Evolutionary conservation across 2,888 invertebrate genomes (phyloP), one percentile per base, ranked within the genome.

Genomic region (Scaptomyza polygonia): DNA sequence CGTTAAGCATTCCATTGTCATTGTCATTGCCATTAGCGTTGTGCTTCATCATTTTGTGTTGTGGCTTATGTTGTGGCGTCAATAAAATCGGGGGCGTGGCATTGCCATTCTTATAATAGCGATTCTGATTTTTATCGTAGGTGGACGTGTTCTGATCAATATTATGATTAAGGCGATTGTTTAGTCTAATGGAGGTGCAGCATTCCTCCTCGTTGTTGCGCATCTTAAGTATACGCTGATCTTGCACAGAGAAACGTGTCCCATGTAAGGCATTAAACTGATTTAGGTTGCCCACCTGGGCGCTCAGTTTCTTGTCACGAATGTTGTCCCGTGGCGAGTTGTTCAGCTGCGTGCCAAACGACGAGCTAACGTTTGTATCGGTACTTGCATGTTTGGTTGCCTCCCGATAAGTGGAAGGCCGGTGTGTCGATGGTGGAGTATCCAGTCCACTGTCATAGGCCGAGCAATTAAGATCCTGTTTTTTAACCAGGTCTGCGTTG

Each of bases 391-490:
- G 85, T 53, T 83, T 87, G 8, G 89, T 72, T 7, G 63, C 86
- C 76, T 92, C 91, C 42, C 92, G 90, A 68, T 92, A 91, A 64
- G 91, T 91, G 56, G 91, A 91, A 36, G 92, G 91, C 61, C 91
- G 91, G 58, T 92, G 91, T 4, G 91, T 92, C 12, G 92, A 92
- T 7, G 92, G 92, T n/a, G 92, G 92, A 39, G 92, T 92, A 61
- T 92, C 92, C 72, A 92, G 77, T 47, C 92, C 92, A 72, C 89
- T 92, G 71, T 92, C 92, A 83, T 92, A 93, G 48, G 92, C 93
- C 90, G 92, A 92, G 57, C 93, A 93, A 83, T 94, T 94, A 77
- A 94, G 92, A 84, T 94, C 94, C 61, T 93, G 93, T 39, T 83
- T 88, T 45, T 57, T 69, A 16, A 83, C 76, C 68, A 82, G 52